Base-by-base conservation (phyloP, 2,113 vertebrate genomes). In the Eolophus roseicapilla region DNA sequence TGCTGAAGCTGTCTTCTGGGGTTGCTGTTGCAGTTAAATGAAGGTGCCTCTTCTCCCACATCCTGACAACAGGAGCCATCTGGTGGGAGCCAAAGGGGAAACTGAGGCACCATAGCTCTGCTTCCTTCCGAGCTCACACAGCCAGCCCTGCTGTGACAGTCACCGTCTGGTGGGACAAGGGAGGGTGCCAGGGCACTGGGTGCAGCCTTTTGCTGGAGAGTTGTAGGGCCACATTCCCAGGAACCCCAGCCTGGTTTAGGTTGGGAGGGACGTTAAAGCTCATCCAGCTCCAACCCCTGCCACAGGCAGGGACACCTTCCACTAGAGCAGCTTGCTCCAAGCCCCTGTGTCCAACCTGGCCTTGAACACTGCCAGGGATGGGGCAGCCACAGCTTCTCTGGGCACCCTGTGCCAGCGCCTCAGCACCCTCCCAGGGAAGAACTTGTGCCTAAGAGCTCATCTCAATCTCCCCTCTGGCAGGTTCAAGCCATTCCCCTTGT, bases 261-360 rank as follows among this genome's bases (percentile, higher is more conserved):
- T n/a, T 59, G 33, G 15, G 2, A 59, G 20, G 20, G 13, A 59
- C 8, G 13, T 59, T 59, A n/a, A n/a, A n/a, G 33, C 33, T 23
- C 33, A 1, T 23, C 57, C 57, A 59, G 57, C 0, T 10, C 57
- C 6, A 7, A 15, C 6, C 33, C 57, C 20, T 59, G 33, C 57
- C 55, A 57, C 3, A 0, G 31, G 19, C 6, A 57, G 31, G 52
- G 19, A 57, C 5, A 13, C 55, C 55, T 55, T 33, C 53, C 55
- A 21, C 29, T 14, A 0, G 55, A 57, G 55, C 55, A 57, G 31
- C 0, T 3, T 33, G 53, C 53, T 57, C n/a, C n/a, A n/a, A n/a
- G n/a, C n/a, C n/a, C n/a, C n/a, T n/a, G n/a, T n/a, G n/a, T n/a
- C n/a, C n/a, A n/a, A n/a, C n/a, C n/a, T n/a, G n/a, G n/a, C n/a